These are phyloP conservation scores for Drosophila albomicans DNA, from an alignment of 1,140 invertebrate genomes.

Conservation along the genomic window DNA sequence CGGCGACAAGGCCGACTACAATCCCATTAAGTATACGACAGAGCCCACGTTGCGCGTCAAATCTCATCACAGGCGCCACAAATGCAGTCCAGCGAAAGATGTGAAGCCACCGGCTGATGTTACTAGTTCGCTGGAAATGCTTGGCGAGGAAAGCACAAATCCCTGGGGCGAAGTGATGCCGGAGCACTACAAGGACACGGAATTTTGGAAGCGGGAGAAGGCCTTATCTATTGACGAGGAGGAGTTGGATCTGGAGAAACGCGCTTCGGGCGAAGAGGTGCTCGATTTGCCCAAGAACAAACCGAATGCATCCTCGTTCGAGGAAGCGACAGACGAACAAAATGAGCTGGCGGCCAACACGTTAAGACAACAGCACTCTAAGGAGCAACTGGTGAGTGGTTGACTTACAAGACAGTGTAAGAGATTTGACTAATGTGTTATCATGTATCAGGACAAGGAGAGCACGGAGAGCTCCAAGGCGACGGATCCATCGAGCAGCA, in stretches of 20 bases:
- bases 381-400: constrained; percentile 65
- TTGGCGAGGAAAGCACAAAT: constrained; percentile 75
- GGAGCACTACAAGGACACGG: constrained; percentile 82
- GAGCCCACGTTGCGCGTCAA: constrained; percentile 71
- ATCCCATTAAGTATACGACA: constrained; percentile 77
- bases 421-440: neutral
- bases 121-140: constrained; percentile 67
- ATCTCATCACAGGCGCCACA: constrained; percentile 74
- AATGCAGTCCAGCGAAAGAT: constrained; percentile 78
- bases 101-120: constrained; percentile 34
- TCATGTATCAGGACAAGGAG: constrained; percentile 45
- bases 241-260: constrained; percentile 60
- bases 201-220: constrained; percentile 83
- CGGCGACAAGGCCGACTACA: constrained; percentile 72
- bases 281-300: constrained; percentile 49
- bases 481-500: constrained; percentile 39
- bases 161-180: constrained; percentile 80
- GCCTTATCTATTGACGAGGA: constrained; percentile 81
- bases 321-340: constrained; percentile 73
- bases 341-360: constrained; percentile 68
- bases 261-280: constrained; percentile 51
- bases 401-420: neutral
- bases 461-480: constrained; percentile 39
- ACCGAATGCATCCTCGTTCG: constrained; percentile 70
- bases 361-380: constrained; percentile 53